A percentile compares a stretch with the other conserved stretches of the same genome.
Conservation (phyloP, 2,797 vertebrate genomes). For the Leptodactylus fallax region DNA sequence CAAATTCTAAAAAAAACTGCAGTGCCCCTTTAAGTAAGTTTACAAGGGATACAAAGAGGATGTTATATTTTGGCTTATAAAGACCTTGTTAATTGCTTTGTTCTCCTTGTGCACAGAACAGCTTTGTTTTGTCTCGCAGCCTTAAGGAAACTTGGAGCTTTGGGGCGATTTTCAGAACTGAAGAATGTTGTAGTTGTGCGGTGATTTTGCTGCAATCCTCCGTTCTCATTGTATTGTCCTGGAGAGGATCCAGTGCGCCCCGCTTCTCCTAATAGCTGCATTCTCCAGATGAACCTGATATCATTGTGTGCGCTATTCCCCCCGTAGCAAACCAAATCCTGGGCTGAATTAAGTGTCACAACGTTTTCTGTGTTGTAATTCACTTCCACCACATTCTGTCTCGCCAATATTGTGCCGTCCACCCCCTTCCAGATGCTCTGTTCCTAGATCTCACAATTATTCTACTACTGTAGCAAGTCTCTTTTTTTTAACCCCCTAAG, state of each 20-base stretch:
- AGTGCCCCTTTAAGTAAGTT: neutral
- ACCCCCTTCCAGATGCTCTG: neutral
- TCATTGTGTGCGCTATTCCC: neutral
- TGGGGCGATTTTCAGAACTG: neutral
- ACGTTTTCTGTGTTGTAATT: neutral
- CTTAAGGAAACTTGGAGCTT: constrained; percentile 30
- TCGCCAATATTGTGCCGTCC: neutral
- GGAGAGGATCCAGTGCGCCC: neutral
- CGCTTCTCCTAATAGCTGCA: neutral
- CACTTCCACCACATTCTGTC: neutral
- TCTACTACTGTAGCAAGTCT: neutral
- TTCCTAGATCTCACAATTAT: neutral
- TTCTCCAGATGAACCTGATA: neutral
- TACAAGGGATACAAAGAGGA: neutral
- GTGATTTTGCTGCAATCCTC: neutral
- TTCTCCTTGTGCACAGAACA: constrained; percentile 9
- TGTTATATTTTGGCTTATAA: constrained; percentile 31
- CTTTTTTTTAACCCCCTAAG: neutral
- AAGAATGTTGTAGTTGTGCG: constrained; percentile 32
- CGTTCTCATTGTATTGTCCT: constrained; percentile 30
- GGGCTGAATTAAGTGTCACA: neutral
- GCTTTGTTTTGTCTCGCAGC: constrained; percentile 25
- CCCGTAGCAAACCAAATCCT: neutral
- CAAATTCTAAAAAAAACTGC: neutral
- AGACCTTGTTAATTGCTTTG: constrained; percentile 10